Evolutionary conservation across 2,888 invertebrate species (phyloP), one percentile per base, ranked within the genome.

Genomic region (Drosophila differens): DNA sequence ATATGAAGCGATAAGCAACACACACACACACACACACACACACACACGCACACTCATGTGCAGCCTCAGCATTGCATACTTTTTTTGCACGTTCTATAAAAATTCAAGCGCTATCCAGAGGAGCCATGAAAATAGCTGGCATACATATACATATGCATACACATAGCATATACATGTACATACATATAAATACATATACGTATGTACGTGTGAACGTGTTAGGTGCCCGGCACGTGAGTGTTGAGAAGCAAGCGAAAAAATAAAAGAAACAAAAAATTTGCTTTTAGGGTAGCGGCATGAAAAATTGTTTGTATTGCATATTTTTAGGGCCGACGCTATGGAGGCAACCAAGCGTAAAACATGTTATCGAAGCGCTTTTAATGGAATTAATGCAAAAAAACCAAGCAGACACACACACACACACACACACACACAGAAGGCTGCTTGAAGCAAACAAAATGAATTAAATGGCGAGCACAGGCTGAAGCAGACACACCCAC

Each of bases 271-370:
- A 61, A 76, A 58, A 62, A 52, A 61, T 33, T 59, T 70, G 51
- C 66, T 72, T 53, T 57, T 63, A 39, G 76, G 58, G 72, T 51
- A 76, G 72, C 71, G 71, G 74, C 77, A 79, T 82, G 80, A 82
- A 83, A 83, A 85, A 83, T 84, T 83, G 85, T 83, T 83, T 81
- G 83, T 85, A 83, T 81, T 83, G 83, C 83, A 83, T 85, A 83
- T 83, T 83, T 83, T 83, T 85, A 85, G 85, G 72, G 82, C 78
- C 72, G 80, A 76, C 71, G 80, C 74, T 37, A 62, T 74, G 69
- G 57, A 79, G 67, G 83, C 83, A 73, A 60, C 81, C 74, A 85
- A 83, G 83, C 83, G 85, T 85, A 74, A 83, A 83, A 83, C 83
- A 81, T 83, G 83, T 85, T 83, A 83, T 85, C 83, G 79, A 73